Percentiles rank a stretch among this genome's conserved stretches.
These are phyloP conservation scores for Octonoba sinensis DNA, from an alignment of 2,888 invertebrate species.

Conservation along the genomic window DNA sequence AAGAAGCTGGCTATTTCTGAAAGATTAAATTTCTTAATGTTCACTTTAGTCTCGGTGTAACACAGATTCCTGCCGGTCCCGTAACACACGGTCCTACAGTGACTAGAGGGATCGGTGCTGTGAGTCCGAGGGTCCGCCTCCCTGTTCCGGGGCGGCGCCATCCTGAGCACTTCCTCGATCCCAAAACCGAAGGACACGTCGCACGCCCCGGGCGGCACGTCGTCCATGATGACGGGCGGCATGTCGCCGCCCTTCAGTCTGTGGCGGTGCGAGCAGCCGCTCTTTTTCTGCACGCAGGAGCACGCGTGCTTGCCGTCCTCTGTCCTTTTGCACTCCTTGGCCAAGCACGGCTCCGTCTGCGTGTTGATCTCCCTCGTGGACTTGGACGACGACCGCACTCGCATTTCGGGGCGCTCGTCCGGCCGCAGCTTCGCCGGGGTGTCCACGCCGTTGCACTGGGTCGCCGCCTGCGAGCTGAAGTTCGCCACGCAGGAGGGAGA, in stretches of 20 bases:
- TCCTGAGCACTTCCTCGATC: constrained; percentile 80
- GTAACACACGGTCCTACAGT: constrained; percentile 25
- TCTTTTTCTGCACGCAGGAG: background rate
- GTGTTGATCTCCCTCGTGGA: constrained; percentile 59
- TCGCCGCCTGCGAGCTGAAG: constrained; percentile 10
- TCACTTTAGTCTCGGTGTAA: constrained; percentile 48
- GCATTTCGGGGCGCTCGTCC: constrained; percentile 17
- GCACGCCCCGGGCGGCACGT: constrained; percentile 20
- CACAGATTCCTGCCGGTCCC: constrained; percentile 29
- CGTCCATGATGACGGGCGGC: constrained; percentile 58
- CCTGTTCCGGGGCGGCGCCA: background rate
- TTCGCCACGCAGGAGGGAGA: constrained; percentile 24
- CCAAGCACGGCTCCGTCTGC: constrained; percentile 53
- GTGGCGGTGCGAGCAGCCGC: background rate
- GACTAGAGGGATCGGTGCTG: constrained; percentile 51
- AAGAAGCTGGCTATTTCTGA: constrained; percentile 41
- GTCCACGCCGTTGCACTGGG: background rate
- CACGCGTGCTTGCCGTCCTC: constrained; percentile 22
- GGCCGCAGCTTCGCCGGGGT: constrained; percentile 6
- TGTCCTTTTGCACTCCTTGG: background rate
- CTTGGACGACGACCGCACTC: constrained; percentile 28
- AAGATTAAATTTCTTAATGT: constrained; percentile 43
- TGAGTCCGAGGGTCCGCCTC: background rate
- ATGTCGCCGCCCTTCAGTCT: constrained; percentile 26
- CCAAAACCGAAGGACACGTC: constrained; percentile 84